Base-by-base conservation (phyloP, 2,797 vertebrate genomes). In the Gymnodraco acuticeps region DNA sequence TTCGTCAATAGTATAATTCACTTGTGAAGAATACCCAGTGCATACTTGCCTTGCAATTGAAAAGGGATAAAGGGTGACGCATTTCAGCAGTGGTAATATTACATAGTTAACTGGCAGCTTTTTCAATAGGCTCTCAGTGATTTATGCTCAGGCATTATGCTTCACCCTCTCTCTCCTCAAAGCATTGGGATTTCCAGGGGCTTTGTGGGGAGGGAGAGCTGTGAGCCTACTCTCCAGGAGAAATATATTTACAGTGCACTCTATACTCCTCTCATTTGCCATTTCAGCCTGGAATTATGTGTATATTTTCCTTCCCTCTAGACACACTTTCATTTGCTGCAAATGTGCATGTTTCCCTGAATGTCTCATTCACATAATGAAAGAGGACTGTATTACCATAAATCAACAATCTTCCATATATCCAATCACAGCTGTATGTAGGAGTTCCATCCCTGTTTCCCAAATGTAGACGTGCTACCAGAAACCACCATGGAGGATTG, bases 241-340 rank as follows among this genome's bases (percentile, higher is more conserved):
- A 80, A 92, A 87, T 89, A 72, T 92, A 91, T 93, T 91, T 89
- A 89, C 90, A 87, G 79, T 70, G 3, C 75, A 41, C 71, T 82
- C 86, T n/a, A 68, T 78, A 54, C 73, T 31, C 59, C 23, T 82
- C 86, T 84, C 85, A 81, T 92, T 90, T 88, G 90, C 94, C 91
- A 92, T 84, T 85, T 67, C 77, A 74, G 83, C 73, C 55, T 74
- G 75, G 77, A 81, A 87, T 88, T 85, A 85, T 81, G 77, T 85
- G 83, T 89, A 60, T 88, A 82, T 88, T 85, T 88, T 31, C 72
- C 78, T 61, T 86, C 86, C 70, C 68, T 80, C 73, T 63, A 79
- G 75, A 89, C 87, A 90, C 75, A 51, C 74, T 91, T 86, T 88
- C 70, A 87, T 90, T 91, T 90, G 79, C 88, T 70, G 80, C 60